A percentile compares a stretch with the other conserved stretches of the same genome.
These are phyloP conservation scores for Liposcelis brunnea DNA, from an alignment of 2,888 invertebrate species.

Conservation along the genomic window DNA sequence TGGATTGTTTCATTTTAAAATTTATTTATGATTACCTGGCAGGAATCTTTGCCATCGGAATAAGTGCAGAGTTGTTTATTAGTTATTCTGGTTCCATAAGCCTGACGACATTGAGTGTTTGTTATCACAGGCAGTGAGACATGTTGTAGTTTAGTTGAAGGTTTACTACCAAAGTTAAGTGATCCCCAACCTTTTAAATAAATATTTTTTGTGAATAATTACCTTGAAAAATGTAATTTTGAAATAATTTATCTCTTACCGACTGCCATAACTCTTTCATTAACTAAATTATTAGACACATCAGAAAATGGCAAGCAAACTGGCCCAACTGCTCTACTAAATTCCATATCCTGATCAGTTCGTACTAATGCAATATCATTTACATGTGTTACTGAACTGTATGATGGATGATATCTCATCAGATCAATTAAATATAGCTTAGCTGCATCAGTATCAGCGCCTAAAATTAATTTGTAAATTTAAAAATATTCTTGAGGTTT, in stretches of 20 bases:
- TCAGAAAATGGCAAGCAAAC: constrained; percentile 44
- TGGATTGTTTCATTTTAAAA: neutral
- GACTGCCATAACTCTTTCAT: constrained; percentile 20
- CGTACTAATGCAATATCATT: constrained; percentile 39
- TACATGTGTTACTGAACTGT: constrained; percentile 18
- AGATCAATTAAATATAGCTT: constrained; percentile 23
- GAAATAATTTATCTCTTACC: too few species aligned
- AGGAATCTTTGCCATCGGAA: constrained; percentile 34
- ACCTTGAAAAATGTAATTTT: too few species aligned
- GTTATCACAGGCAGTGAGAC: constrained; percentile 34
- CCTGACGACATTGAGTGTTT: constrained; percentile 27
- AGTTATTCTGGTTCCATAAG: constrained; percentile 15
- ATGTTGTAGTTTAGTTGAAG: constrained; percentile 32
- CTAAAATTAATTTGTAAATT: constrained; percentile 22
- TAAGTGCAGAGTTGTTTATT: constrained; percentile 32
- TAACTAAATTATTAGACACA: constrained; percentile 19
- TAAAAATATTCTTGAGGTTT: constrained; percentile 5
- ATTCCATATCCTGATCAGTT: constrained; percentile 26
- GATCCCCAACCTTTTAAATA: constrained; percentile 58
- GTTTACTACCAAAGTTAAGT: constrained; percentile 29
- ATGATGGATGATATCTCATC: constrained; percentile 31
- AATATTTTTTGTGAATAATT: too few species aligned
- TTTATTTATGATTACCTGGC: constrained; percentile 31
- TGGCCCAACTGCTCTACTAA: constrained; percentile 36
- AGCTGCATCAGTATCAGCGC: constrained; percentile 31